Evolutionary conservation across 2,113 vertebrate genomes (phyloP).

Genomic region (Microcebus tavaratra): DNA sequence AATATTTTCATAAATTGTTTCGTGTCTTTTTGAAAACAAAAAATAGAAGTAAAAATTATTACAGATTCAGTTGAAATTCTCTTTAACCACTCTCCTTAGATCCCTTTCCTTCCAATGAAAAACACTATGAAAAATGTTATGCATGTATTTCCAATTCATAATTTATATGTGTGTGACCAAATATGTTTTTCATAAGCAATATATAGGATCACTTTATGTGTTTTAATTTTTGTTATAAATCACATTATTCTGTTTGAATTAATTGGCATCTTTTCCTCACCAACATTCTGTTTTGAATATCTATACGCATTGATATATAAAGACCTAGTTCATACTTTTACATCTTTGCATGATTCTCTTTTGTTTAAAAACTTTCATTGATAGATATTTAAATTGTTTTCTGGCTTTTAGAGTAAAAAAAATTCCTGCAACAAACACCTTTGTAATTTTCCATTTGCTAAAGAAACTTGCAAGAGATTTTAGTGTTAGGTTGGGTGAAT

Average conservation of each 20-base stretch:
- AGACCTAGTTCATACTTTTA: not conserved
- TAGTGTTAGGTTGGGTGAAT: not conserved
- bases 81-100: not conserved
- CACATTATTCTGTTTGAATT: not conserved
- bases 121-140: not conserved
- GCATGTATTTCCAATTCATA: not conserved
- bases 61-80: not conserved
- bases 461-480: not conserved
- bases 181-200: not conserved
- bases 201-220: not conserved
- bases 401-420: not conserved
- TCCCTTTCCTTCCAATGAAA: not conserved
- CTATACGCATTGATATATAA: not conserved
- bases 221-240: not conserved
- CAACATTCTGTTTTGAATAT: not conserved
- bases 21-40: not conserved
- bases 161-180: not conserved
- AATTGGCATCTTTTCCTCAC: not conserved
- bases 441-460: not conserved
- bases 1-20: not conserved
- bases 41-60: not conserved
- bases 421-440: not conserved
- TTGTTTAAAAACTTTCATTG: not conserved
- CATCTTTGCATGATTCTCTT: not conserved
- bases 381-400: not conserved